Evolutionary conservation across 2,113 vertebrate genomes (phyloP).

Genomic region (Alexandromys fortis): DNA sequence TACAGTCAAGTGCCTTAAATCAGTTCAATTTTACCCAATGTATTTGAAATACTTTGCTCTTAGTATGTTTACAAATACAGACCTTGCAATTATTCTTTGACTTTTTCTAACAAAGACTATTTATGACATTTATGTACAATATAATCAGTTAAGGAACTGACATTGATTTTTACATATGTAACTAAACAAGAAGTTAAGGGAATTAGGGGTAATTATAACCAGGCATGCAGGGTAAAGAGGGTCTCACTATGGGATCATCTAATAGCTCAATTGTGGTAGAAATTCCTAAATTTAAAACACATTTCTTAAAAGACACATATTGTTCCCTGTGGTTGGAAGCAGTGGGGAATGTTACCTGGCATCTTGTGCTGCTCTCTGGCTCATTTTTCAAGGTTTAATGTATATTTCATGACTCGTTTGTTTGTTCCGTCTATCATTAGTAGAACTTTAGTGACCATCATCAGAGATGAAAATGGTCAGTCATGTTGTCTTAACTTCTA

Average conservation of each 20-base stretch:
- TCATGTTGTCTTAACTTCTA: not conserved
- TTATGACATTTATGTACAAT: not conserved
- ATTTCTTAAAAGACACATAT: not conserved
- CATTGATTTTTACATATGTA: not conserved
- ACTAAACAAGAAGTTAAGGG: not conserved
- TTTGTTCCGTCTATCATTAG: not conserved
- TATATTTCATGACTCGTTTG: not conserved
- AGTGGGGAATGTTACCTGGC: not conserved
- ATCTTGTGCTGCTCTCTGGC: not conserved
- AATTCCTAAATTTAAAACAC: constrained; percentile 10
- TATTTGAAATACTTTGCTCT: not conserved
- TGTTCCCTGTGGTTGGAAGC: not conserved
- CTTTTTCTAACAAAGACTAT: not conserved
- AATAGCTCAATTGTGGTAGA: not conserved
- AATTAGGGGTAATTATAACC: not conserved
- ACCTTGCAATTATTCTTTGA: not conserved
- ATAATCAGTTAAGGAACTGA: not conserved
- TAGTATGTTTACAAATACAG: not conserved
- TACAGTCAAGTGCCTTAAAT: not conserved
- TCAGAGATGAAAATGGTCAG: not conserved
- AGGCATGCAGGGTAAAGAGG: not conserved
- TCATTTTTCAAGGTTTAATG: not conserved
- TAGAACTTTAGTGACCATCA: not conserved
- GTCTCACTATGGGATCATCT: not conserved
- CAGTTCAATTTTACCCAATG: not conserved